Conservation (phyloP, 2,888 invertebrate species). For the Petrolisthes manimaculis region DNA sequence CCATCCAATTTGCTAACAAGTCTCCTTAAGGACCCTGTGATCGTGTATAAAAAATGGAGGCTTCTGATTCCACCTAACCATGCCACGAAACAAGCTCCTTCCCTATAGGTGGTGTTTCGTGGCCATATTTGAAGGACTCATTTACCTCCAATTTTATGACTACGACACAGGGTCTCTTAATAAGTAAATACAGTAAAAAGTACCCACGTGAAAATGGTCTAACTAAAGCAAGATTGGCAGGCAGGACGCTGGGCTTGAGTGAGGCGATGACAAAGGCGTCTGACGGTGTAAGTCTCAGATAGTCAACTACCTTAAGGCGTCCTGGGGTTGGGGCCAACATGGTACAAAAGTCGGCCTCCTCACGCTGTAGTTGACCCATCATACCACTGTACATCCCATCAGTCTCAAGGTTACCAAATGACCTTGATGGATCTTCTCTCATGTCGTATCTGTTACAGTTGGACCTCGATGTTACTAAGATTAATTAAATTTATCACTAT, state of each 20-base stretch:
- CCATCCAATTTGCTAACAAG: too few relatives aligned
- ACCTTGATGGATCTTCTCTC: conserved; percentile 21
- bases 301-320: conserved; percentile 16
- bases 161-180: too few relatives aligned
- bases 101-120: too few relatives aligned
- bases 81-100: too few relatives aligned
- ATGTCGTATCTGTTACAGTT: conserved; percentile 10
- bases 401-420: conserved; percentile 3
- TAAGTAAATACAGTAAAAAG: not conserved
- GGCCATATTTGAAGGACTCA: too few relatives aligned
- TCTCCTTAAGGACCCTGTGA: too few relatives aligned
- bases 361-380: conserved; percentile 35
- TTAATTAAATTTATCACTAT: too few relatives aligned
- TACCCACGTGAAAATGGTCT: conserved; percentile 20
- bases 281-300: not conserved
- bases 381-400: conserved; percentile 30
- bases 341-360: conserved; percentile 29
- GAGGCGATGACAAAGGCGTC: conserved; percentile 24
- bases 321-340: conserved; percentile 9
- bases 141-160: too few relatives aligned
- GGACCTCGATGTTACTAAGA: too few relatives aligned
- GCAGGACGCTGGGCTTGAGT: conserved; percentile 18
- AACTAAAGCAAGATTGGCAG: not conserved
- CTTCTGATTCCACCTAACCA: too few relatives aligned
- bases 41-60: too few relatives aligned